Base-by-base conservation (phyloP, 2,797 vertebrate species). In the Brotogeris chrysoptera region DNA sequence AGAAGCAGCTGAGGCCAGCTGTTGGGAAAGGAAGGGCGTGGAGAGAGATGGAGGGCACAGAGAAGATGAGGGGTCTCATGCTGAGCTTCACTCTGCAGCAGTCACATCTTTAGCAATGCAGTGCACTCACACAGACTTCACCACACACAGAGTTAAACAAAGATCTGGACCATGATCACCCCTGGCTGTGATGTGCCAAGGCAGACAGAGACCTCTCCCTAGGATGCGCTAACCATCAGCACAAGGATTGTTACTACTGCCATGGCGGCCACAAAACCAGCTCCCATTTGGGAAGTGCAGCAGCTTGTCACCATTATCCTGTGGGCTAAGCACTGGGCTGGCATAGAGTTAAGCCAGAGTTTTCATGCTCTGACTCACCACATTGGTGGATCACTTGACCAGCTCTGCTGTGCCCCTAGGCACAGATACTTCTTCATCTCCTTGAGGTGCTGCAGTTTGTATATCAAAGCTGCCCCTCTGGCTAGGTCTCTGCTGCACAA, bases 371-470 rank as follows among this genome's bases (percentile, higher is more conserved):
- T 69, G 34, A 12, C 30, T 78, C 43, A 24, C 13, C 8, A 10
- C 1, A 1, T 9, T 5, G 2, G n/a, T 32, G 60, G 30, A 9
- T 59, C 79, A 13, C 32, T 59, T 57, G 18, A 19, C 43, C 28
- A 28, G 68, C 49, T 72, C 79, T 27, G 14, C 38, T n/a, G 16
- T 59, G 24, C 18, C 49, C 68, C 50, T 38, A 7, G n/a, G 18
- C 38, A n/a, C 0, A 2, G 30, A 7, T 38, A 38, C 55, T 66
- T 39, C 65, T 63, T 43, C 41, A 8, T 8, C 18, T 53, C 66
- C 77, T 46, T 10, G 36, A 24, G 72, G 25, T 4, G 34, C 69
- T 46, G 65, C 0, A 0, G 24, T 1, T 63, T 16, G 6, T 24
- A 47, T 2, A 28, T 1, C 44, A 68, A 47, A 87, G n/a, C 38